Percentiles rank a stretch among this genome's conserved stretches.
phyloP scores from a whole-genome alignment of 2,888 invertebrate genomes.

The Tromatobia lineatoria region DNA sequence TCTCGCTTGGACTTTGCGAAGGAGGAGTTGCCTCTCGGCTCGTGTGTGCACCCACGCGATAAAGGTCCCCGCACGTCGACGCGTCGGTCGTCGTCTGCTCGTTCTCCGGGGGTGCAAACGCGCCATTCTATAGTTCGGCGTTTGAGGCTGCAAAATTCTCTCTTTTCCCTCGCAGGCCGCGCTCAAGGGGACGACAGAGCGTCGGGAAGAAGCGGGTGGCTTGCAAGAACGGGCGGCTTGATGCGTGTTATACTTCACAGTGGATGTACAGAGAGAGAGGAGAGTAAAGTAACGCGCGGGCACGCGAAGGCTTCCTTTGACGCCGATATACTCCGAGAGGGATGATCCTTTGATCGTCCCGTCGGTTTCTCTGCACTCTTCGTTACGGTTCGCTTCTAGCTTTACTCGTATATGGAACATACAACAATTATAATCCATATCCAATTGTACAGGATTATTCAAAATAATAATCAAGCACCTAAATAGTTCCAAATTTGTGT shows the following conservation, averaged over 20 bases:
- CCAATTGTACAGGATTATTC: slow-evolving; percentile 15
- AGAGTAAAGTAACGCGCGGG: slow-evolving; percentile 57
- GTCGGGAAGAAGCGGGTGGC: slow-evolving; percentile 54
- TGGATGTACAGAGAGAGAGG: slow-evolving; percentile 35
- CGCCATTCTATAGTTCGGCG: slow-evolving; percentile 57
- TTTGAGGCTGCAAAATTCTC: slow-evolving; percentile 61
- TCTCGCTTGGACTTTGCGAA: slow-evolving; percentile 50
- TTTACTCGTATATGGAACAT: slow-evolving; percentile 20
- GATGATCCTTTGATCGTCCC: slow-evolving; percentile 80
- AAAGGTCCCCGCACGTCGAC: slow-evolving; percentile 60
- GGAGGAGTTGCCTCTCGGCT: slow-evolving; percentile 30
- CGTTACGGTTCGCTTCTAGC: slow-evolving; percentile 64
- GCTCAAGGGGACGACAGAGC: slow-evolving; percentile 47
- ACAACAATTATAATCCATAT: slow-evolving; percentile 40
- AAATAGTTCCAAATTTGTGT: too few relatives aligned
- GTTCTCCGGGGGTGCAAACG: slow-evolving; percentile 46
- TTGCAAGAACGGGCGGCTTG: slow-evolving; percentile 37
- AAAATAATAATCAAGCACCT: neutral
- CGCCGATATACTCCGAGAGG: slow-evolving; percentile 74
- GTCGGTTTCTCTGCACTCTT: slow-evolving; percentile 68
- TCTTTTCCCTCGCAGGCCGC: slow-evolving; percentile 45
- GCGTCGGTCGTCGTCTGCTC: slow-evolving; percentile 22
- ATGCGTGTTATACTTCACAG: slow-evolving; percentile 29
- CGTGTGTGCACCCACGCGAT: slow-evolving; percentile 60
- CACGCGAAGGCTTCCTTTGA: slow-evolving; percentile 75